phyloP scores from a whole-genome alignment of 2,113 vertebrate genomes.

The Bambusicola thoracicus region DNA sequence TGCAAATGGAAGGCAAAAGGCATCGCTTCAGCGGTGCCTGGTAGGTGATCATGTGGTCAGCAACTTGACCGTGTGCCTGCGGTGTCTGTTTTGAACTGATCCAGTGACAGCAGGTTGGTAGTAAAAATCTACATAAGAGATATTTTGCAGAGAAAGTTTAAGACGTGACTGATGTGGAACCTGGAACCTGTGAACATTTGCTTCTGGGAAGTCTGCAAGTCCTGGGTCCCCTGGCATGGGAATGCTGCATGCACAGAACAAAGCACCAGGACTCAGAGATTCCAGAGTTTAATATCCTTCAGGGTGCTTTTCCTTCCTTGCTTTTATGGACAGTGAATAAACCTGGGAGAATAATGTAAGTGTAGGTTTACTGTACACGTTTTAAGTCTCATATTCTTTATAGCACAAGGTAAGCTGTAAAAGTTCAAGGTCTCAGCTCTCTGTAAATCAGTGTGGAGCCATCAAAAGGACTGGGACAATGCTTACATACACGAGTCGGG shows the following conservation, averaged over 20 bases:
- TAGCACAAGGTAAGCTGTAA: neutral
- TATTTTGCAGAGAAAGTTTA: neutral
- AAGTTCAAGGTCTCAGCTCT: constrained; percentile 22
- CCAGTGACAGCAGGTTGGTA: neutral
- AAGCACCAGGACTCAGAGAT: constrained; percentile 4
- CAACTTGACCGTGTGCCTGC: neutral
- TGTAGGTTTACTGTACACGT: neutral
- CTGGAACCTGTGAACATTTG: neutral
- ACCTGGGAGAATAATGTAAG: constrained; percentile 7
- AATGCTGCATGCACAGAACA: neutral
- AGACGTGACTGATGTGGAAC: neutral
- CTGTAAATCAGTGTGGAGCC: neutral
- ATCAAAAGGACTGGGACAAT: neutral
- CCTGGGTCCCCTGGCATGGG: neutral
- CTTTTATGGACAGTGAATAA: constrained; percentile 5
- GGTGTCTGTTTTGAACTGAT: neutral
- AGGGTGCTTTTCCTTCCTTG: constrained; percentile 40
- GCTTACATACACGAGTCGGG: neutral
- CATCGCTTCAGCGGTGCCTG: neutral
- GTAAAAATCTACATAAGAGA: constrained; percentile 17
- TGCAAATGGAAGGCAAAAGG: neutral
- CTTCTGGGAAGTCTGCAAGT: neutral
- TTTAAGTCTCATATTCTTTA: constrained; percentile 34
- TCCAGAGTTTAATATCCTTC: constrained; percentile 37
- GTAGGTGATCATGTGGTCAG: neutral